Percentiles rank a stretch among this genome's conserved stretches.
phyloP scores from a whole-genome alignment of 2,113 vertebrate species.

The Aleadryas rufinucha region DNA sequence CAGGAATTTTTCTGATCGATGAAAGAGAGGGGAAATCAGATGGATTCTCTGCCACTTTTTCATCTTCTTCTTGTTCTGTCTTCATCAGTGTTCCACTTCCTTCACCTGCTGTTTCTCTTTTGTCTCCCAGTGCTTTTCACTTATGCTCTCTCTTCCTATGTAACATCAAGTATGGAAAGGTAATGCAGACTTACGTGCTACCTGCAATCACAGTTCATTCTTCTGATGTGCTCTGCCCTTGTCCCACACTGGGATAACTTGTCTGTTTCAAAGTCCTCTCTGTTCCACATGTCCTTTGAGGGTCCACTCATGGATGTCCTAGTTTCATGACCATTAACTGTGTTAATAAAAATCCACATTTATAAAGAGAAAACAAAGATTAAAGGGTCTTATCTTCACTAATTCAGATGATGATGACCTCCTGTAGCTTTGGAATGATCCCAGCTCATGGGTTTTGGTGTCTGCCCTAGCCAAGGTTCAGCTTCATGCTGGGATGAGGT shows the following conservation, averaged over 20 bases:
- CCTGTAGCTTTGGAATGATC: not conserved
- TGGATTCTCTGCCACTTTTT: not conserved
- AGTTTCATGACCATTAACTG: not conserved
- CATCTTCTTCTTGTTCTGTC: not conserved
- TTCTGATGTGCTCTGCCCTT: not conserved
- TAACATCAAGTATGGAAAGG: not conserved
- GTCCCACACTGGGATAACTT: not conserved
- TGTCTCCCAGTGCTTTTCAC: not conserved
- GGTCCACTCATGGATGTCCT: not conserved
- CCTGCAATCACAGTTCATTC: not conserved
- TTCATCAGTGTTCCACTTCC: not conserved
- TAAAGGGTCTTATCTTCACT: not conserved
- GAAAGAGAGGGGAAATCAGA: not conserved
- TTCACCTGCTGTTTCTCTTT: not conserved
- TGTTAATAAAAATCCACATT: not conserved
- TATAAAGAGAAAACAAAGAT: not conserved
- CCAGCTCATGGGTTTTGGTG: not conserved
- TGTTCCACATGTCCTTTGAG: not conserved
- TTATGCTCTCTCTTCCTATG: not conserved
- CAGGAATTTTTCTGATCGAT: not conserved
- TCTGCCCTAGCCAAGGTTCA: not conserved
- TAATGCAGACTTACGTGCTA: rapidly evolving
- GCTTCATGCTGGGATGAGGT: not conserved
- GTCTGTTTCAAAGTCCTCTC: not conserved
- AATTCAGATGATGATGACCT: not conserved